Evolutionary conservation across 1,140 invertebrate species (phyloP).

Genomic region (Drosophila quadrilineata): DNA sequence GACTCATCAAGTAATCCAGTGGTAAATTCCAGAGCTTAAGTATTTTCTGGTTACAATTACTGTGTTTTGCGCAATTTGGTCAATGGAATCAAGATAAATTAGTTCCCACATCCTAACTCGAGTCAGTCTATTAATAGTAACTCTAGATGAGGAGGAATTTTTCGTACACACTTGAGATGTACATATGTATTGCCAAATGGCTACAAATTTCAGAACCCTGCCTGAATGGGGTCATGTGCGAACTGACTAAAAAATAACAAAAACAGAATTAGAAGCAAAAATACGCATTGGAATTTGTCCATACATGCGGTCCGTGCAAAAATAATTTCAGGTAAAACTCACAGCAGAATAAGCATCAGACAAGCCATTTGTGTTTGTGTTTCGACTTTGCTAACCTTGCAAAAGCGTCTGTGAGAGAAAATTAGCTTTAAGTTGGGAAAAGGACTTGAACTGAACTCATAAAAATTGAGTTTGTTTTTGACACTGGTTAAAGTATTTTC

Average conservation of each 20-base stretch:
- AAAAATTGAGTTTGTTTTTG: slow-evolving; percentile 30
- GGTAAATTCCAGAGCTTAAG: too few species aligned
- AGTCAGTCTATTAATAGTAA: too few species aligned
- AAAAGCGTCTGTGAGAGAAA: slow-evolving; percentile 19
- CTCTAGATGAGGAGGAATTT: too few species aligned
- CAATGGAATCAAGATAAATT: too few species aligned
- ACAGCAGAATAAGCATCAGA: slow-evolving; percentile 50
- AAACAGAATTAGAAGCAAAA: slow-evolving; percentile 6
- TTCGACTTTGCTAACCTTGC: slow-evolving; percentile 65
- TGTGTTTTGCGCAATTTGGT: too few species aligned
- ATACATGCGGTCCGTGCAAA: slow-evolving; percentile 38
- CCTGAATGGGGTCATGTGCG: slow-evolving; percentile 32
- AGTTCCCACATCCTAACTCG: too few species aligned
- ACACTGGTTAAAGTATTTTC: too few species aligned
- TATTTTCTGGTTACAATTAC: too few species aligned
- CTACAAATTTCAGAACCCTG: slow-evolving; percentile 63
- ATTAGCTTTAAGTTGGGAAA: too few species aligned
- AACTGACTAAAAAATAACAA: background rate
- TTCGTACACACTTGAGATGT: background rate
- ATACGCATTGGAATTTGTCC: slow-evolving; percentile 33
- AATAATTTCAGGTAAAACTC: background rate
- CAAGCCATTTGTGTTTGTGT: too few species aligned
- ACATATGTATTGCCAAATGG: slow-evolving; percentile 42
- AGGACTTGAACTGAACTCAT: too few species aligned
- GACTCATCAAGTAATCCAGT: too few species aligned